Evolutionary conservation across 2,888 invertebrate genomes (phyloP).

Genomic region (Isotomurus palustris): DNA sequence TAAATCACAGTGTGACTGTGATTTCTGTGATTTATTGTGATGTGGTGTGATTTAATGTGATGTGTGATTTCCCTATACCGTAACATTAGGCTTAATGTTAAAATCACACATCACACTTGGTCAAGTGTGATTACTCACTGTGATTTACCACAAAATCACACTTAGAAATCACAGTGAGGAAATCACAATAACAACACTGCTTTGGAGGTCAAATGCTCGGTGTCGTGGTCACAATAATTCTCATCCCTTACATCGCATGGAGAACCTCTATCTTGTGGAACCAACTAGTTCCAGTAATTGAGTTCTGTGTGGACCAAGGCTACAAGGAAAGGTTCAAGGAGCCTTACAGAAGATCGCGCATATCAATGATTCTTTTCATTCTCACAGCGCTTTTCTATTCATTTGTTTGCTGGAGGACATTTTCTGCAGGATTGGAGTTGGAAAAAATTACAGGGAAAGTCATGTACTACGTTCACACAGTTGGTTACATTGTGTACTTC

Average conservation of each 20-base stretch:
- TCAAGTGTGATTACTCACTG: too few relatives aligned
- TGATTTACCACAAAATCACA: too few relatives aligned
- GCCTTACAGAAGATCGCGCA: background rate
- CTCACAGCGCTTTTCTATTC: background rate
- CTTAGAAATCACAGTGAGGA: background rate
- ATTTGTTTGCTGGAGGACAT: background rate
- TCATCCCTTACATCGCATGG: background rate
- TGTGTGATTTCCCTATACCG: too few relatives aligned
- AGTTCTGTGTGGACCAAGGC: background rate
- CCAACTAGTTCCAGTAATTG: background rate
- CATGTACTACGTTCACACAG: too few relatives aligned
- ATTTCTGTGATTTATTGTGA: too few relatives aligned
- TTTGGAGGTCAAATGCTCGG: background rate
- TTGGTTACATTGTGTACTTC: too few relatives aligned
- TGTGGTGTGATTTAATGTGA: too few relatives aligned
- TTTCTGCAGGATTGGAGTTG: too few relatives aligned
- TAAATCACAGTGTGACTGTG: too few relatives aligned
- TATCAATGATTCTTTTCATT: background rate
- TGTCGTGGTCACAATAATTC: background rate
- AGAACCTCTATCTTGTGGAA: background rate
- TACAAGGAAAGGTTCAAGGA: background rate
- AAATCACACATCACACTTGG: too few relatives aligned
- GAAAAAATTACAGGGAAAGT: too few relatives aligned
- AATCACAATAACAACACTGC: background rate
- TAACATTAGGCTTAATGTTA: too few relatives aligned